These are phyloP conservation scores for Teleiodes luculella DNA, from an alignment of 2,888 invertebrate genomes.

Conservation along the genomic window DNA sequence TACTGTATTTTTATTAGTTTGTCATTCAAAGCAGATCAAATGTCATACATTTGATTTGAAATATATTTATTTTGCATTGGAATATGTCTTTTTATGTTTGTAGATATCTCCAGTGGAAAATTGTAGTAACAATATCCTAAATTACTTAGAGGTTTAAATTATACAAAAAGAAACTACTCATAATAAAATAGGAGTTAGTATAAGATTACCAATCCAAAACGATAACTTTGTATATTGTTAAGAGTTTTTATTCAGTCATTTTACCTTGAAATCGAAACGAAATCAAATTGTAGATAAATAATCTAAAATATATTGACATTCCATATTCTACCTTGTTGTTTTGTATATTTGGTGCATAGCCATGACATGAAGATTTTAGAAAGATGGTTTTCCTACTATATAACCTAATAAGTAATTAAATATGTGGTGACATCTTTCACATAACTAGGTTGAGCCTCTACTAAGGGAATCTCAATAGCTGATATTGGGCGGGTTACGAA, in stretches of 20 bases:
- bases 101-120: slow-evolving; percentile 72
- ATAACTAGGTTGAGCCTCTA: too few relatives aligned
- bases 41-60: slow-evolving; percentile 79
- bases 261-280: slow-evolving; percentile 60
- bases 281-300: slow-evolving; percentile 70
- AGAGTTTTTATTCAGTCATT: slow-evolving; percentile 67
- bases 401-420: too few relatives aligned
- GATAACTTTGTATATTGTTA: slow-evolving; percentile 67
- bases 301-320: slow-evolving; percentile 78
- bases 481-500: too few relatives aligned
- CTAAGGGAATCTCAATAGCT: too few relatives aligned
- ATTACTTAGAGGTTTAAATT: slow-evolving; percentile 23
- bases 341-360: slow-evolving; percentile 41
- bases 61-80: slow-evolving; percentile 78
- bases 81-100: slow-evolving; percentile 76
- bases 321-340: slow-evolving; percentile 75
- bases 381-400: too few relatives aligned
- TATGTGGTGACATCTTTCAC: too few relatives aligned
- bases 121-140: slow-evolving; percentile 51
- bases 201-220: slow-evolving; percentile 49
- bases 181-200: slow-evolving; percentile 37
- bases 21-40: slow-evolving; percentile 73
- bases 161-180: slow-evolving; percentile 34
- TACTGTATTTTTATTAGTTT: slow-evolving; percentile 74
- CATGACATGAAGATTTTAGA: too few relatives aligned